Evolutionary conservation across 2,888 invertebrate species (phyloP), one percentile per base, ranked within the genome.

Genomic region (Hyposoter didymator): DNA sequence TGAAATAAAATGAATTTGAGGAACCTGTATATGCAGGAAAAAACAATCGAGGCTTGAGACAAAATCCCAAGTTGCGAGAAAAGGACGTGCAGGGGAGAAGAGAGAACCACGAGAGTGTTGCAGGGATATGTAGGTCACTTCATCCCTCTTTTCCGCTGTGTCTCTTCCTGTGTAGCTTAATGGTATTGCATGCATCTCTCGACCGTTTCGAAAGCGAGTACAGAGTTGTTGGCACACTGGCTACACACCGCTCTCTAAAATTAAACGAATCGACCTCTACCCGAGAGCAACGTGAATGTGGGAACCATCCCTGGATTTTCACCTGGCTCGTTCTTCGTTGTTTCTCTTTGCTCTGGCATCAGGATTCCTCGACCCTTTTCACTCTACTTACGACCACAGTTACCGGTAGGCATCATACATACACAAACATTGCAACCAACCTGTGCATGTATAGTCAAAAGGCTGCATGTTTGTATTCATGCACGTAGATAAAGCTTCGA

Each of bases 161-260:
- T 75, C 75, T 75, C 47, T 75, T 64, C 28, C 47, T 49, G 35
- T 47, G 64, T 47, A 70, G 86, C 85, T 88, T 86, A 87, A 87
- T 87, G 85, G 86, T 87, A 88, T 88, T 88, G 86, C 86, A 86
- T 88, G 86, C 86, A 86, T 84, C 83, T 64, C 64, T 75, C 64
- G 75, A 83, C 82, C 78, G 66, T 73, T 82, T 67, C 78, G 74
- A 55, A 55, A 52, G 28, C 78, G 81, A 64, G 70, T 59, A 76
- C 35, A 75, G 49, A 85, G 85, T 76, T 84, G 84, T 85, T 86
- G 82, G 83, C 86, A 84, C 81, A 75, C 75, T 72, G 82, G 80
- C 69, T 81, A 70, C 73, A 75, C 49, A 35, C 73, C 75, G 80
- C 82, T 85, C 84, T 86, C 75, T 84, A 85, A 87, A 88, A 87